These are phyloP conservation scores for Sylvia atricapilla DNA, from an alignment of 2,113 vertebrate species.

Conservation along the genomic window DNA sequence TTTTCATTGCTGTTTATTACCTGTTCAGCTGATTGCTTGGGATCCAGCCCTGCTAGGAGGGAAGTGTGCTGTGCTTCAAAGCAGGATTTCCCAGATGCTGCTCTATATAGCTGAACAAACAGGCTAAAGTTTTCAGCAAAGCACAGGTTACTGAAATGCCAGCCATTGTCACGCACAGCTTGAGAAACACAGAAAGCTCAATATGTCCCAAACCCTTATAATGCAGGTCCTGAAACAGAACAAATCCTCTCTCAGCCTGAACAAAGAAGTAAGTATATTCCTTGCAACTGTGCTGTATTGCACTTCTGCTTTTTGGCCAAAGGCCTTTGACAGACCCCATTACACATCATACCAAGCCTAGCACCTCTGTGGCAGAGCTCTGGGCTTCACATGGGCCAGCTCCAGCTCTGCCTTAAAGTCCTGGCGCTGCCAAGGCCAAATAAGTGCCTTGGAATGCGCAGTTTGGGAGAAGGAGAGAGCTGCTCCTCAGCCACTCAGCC, in stretches of 20 bases:
- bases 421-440: background rate
- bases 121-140: background rate
- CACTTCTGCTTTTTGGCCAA: background rate
- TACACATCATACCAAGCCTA: background rate
- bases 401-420: background rate
- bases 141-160: background rate
- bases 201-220: background rate
- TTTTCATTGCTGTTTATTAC: background rate
- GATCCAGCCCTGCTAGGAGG: background rate
- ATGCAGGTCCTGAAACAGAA: background rate
- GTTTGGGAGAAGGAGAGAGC: background rate
- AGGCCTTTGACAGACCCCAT: background rate
- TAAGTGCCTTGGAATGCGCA: background rate
- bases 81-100: background rate
- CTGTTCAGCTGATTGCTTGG: background rate
- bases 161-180: background rate
- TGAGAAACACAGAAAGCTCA: background rate
- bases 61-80: background rate
- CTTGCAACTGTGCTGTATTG: background rate
- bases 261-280: slow-evolving; percentile 1
- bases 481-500: background rate
- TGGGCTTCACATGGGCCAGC: background rate
- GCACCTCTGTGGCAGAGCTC: background rate
- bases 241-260: background rate
- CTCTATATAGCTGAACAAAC: slow-evolving; percentile 4